Evolutionary conservation across 2,113 vertebrate species (phyloP), one percentile per base, ranked within the genome.

Genomic region (Amblyopsis rosae): DNA sequence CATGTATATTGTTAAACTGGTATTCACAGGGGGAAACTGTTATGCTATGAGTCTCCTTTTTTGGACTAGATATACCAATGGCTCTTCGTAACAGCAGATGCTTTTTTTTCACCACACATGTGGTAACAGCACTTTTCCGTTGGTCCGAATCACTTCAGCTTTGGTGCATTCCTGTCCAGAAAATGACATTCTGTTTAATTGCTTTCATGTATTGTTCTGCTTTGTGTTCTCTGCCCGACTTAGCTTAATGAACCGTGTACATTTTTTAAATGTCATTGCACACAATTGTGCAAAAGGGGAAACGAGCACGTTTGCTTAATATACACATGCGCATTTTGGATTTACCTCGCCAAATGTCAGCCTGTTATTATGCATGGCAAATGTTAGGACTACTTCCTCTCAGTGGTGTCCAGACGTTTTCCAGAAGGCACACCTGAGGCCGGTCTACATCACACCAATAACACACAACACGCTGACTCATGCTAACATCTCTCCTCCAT

Each of bases 381-480:
- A 75, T 64, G 71, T n/a, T 19, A 33, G 26, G 54, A 41, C 76
- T 59, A 70, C 66, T 75, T 62, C n/a, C n/a, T 77, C 65, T 73
- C 73, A 70, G 81, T 59, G 33, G 53, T 76, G 60, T 62, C 58
- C 47, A 78, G 75, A 72, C 17, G 62, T 65, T 77, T 56, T 79
- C 32, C 0, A 35, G 61, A 60, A 71, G 63, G 46, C 78, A 72
- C 81, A 87, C 80, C 80, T 83, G 70, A 86, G 73, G 72, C 70
- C 64, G 35, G 57, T 65, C 60, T 12, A 49, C 3, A 54, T 63
- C 75, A 62, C 61, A 62, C 13, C 46, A 55, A 46, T 12, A 10
- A 15, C 62, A 46, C 32, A 47, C 58, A 32, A 51, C 55, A 11
- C 33, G 16, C 12, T 1, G 13, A 58, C 3, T 48, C 46, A 50